phyloP scores from a whole-genome alignment of 2,888 invertebrate species.

The Nephrotoma flavescens region DNA sequence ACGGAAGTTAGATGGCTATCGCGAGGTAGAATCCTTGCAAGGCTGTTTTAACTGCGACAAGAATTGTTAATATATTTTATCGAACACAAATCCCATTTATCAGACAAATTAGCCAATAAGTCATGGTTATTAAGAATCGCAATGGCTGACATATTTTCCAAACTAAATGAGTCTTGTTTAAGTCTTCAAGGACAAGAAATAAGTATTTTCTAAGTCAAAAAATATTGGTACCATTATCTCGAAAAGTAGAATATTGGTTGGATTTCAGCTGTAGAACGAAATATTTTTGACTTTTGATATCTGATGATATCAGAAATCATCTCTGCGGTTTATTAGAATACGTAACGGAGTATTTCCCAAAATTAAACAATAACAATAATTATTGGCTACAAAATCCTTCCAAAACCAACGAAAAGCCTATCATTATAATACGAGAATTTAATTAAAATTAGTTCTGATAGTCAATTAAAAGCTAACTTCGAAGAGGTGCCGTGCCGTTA shows the following conservation, averaged over 20 bases:
- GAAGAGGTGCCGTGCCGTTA: background rate
- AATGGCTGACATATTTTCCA: background rate
- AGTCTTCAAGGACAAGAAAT: background rate
- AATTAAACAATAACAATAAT: background rate
- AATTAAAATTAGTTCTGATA: background rate
- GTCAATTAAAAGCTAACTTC: background rate
- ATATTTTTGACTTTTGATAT: background rate
- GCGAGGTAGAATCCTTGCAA: constrained; percentile 2
- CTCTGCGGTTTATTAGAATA: background rate
- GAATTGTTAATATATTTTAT: background rate
- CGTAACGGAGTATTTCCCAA: background rate
- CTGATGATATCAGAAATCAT: background rate
- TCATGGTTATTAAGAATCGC: background rate
- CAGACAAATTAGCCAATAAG: background rate
- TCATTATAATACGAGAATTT: background rate
- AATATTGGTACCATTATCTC: background rate
- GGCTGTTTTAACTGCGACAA: constrained; percentile 7
- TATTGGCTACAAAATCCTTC: background rate
- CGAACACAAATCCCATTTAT: background rate
- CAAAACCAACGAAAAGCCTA: background rate
- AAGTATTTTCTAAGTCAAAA: background rate
- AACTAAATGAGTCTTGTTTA: background rate
- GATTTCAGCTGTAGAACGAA: background rate
- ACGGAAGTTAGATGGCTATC: background rate
- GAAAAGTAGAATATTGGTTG: background rate